These are phyloP conservation scores for Omphaloscelis lunosa DNA, from an alignment of 2,888 invertebrate species.

Conservation along the genomic window DNA sequence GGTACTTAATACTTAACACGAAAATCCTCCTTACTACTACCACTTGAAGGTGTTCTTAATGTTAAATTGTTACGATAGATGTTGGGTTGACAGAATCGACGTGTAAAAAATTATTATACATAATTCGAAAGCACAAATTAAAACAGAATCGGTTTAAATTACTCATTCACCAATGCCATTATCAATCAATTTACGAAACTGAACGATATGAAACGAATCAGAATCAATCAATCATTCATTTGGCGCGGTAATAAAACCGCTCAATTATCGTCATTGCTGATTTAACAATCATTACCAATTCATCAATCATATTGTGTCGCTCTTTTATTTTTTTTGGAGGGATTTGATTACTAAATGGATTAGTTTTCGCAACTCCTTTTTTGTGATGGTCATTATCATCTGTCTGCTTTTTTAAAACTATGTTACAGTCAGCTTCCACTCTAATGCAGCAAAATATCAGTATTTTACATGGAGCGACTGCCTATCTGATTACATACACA, in stretches of 20 bases:
- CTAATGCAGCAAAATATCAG: too few species aligned
- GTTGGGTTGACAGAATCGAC: background rate
- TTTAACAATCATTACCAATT: slow-evolving; percentile 49
- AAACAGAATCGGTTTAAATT: slow-evolving; percentile 28
- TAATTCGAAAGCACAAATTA: background rate
- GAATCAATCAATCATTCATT: slow-evolving; percentile 46
- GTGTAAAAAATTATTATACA: background rate
- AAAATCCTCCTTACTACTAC: too few species aligned
- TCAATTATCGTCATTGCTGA: slow-evolving; percentile 41
- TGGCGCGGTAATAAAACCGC: slow-evolving; percentile 41
- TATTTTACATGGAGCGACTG: too few species aligned
- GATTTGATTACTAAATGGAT: background rate
- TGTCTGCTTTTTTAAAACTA: too few species aligned
- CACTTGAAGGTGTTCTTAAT: background rate
- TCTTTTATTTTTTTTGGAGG: background rate
- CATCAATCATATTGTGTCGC: slow-evolving; percentile 20
- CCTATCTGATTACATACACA: too few species aligned
- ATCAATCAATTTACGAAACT: slow-evolving; percentile 43
- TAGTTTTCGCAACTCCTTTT: background rate
- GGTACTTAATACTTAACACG: background rate
- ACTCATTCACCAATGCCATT: slow-evolving; percentile 42
- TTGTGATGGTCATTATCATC: too few species aligned
- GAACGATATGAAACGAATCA: slow-evolving; percentile 35
- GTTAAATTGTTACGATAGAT: background rate
- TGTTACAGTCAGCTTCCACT: too few species aligned